Evolutionary conservation across 2,888 invertebrate genomes (phyloP).

Genomic region (Acanthosepion pharaonis): DNA sequence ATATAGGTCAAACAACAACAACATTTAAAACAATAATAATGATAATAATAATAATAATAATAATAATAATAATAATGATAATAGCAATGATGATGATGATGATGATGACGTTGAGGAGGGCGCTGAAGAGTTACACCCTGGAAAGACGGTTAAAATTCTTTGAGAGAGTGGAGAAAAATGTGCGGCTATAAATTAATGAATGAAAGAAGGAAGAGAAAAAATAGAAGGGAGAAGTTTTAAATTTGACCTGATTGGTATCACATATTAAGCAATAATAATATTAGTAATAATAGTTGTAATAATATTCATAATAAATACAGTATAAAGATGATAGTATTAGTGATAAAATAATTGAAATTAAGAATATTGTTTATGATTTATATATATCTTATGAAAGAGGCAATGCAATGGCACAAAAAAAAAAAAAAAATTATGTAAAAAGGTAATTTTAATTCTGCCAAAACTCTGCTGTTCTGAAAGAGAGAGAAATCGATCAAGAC

Average conservation of each 20-base stretch:
- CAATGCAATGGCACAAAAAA: background rate
- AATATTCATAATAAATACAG: background rate
- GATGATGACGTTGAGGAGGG: background rate
- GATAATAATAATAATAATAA: constrained; percentile 8
- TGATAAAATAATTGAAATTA: background rate
- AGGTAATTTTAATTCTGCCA: too few species aligned
- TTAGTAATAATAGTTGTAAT: background rate
- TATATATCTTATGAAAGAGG: background rate
- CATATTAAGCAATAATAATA: background rate
- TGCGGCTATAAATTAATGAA: background rate
- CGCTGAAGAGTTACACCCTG: background rate
- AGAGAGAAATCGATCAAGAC: too few species aligned
- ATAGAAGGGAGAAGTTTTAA: background rate
- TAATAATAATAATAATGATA: constrained; percentile 35
- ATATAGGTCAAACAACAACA: background rate
- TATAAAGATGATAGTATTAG: background rate
- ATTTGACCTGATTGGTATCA: background rate
- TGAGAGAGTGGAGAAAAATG: background rate
- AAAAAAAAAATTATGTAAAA: too few species aligned
- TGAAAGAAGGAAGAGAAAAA: background rate
- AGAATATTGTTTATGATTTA: background rate
- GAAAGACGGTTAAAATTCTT: background rate
- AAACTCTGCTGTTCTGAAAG: background rate
- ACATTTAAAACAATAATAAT: constrained; percentile 35
- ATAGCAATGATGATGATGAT: background rate